Percentiles rank a stretch among this genome's conserved stretches.
Conservation (phyloP, 2,888 invertebrate genomes). For the Argynnis bischoffii region DNA sequence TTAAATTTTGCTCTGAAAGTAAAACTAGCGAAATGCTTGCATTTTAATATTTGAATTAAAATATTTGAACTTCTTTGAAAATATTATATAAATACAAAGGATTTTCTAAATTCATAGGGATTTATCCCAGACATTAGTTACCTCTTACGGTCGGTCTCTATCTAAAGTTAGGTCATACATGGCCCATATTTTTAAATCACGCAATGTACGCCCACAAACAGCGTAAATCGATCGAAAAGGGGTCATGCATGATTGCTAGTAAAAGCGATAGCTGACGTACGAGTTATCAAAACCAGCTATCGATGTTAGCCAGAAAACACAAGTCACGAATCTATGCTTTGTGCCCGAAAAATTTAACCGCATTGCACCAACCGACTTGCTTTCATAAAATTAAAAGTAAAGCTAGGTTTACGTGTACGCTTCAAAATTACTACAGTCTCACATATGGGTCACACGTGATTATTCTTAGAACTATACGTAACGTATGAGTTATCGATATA, state of each 20-base stretch:
- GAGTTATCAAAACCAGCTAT: conserved; percentile 36
- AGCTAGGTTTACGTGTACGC: background rate
- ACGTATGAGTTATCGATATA: conserved; percentile 30
- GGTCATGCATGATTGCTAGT: conserved; percentile 36
- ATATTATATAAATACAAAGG: background rate
- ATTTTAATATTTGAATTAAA: background rate
- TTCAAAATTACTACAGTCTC: background rate
- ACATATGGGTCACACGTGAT: conserved; percentile 29
- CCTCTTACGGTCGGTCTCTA: background rate
- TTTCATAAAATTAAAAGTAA: conserved; percentile 2
- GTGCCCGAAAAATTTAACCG: conserved; percentile 24
- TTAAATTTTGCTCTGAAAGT: background rate
- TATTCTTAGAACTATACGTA: conserved; percentile 28
- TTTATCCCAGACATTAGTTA: too few relatives aligned
- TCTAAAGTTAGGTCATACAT: conserved; percentile 23
- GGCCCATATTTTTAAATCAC: conserved; percentile 29
- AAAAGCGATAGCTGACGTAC: conserved; percentile 29
- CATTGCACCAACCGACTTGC: conserved; percentile 28
- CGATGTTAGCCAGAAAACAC: conserved; percentile 30
- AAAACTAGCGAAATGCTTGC: background rate
- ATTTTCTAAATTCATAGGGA: too few relatives aligned
- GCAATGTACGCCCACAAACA: conserved; percentile 26
- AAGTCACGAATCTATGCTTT: conserved; percentile 24
- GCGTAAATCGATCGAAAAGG: conserved; percentile 24
- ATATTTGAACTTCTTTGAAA: background rate